Evolutionary conservation across 2,888 invertebrate genomes (phyloP), one percentile per base, ranked within the genome.

Genomic region (Rotaria socialis): DNA sequence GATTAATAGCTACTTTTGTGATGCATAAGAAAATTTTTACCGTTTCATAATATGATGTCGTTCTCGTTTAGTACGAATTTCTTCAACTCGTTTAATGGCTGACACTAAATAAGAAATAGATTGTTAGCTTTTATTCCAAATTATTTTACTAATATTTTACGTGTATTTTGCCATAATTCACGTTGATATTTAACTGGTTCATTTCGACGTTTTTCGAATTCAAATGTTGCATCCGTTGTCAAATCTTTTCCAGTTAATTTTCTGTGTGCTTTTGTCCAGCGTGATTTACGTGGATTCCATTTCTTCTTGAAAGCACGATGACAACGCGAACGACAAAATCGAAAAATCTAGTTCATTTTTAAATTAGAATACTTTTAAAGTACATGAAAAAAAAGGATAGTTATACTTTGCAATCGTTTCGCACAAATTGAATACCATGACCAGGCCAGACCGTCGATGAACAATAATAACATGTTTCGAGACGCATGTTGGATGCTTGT

Each of bases 281-380:
- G 94, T 0, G 96, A 95, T 93, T 96, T 98, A 91, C 99, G 95
- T 88, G 99, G 99, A 91, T 99, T 99, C 93, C 96, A 95, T 94
- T 97, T 98, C 94, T 95, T 96, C 92, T 98, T 98, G 91, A 99
- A 99, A 2, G 96, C 95, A 90, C 95, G 95, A 91, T 97, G 96
- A 91, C 98, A 98, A 93, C 98, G 98, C 87, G 96, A 95, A 87
- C 97, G 94, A 90, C 97, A 98, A 92, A 98, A 97, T 93, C 94
- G 95, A 92, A 99, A 99, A 89, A 97, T 94, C 98, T 99, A 56
- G 8, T n/a, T 35, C 0, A 67, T 35, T 27, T 0, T 19, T 0
- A 67, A 10, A 35, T 24, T 2, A 35, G 19, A 35, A 6, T 7
- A 24, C 0, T 24, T 7, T 0, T n/a, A 24, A 56, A 56, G 2